Percentiles rank a stretch among this genome's conserved stretches.
Conservation (phyloP, 2,888 invertebrate genomes). For the Ophioninae sp. region DNA sequence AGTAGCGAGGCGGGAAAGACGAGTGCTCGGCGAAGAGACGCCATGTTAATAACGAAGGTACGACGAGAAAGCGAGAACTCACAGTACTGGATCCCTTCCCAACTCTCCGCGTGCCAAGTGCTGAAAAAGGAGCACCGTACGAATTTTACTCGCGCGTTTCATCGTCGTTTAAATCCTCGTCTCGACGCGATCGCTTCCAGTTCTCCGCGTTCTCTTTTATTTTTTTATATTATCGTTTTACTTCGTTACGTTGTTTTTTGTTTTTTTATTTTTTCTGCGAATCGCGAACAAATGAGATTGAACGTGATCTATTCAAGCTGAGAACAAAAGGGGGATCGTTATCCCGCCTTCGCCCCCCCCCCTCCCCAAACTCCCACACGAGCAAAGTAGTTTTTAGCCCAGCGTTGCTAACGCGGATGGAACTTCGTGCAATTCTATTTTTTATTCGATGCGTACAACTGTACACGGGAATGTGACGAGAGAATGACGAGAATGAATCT, state of each 20-base stretch:
- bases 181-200: conserved; percentile 48
- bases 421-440: conserved; percentile 68
- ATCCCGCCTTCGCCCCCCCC: background rate
- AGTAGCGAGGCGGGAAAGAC: conserved; percentile 28
- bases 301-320: conserved; percentile 18
- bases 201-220: conserved; percentile 31
- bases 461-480: conserved; percentile 43
- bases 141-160: conserved; percentile 25
- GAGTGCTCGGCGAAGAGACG: conserved; percentile 13
- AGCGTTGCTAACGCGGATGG: conserved; percentile 61
- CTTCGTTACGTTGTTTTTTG: background rate
- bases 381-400: conserved; percentile 49
- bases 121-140: conserved; percentile 30
- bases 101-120: conserved; percentile 32
- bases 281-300: conserved; percentile 43
- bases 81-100: background rate
- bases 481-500: conserved; percentile 22
- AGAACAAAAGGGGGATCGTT: conserved; percentile 7
- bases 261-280: conserved; percentile 23
- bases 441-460: conserved; percentile 62
- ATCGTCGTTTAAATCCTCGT: conserved; percentile 19
- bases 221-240: background rate
- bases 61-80: conserved; percentile 15
- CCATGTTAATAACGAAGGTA: conserved; percentile 21
- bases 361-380: background rate